Evolutionary conservation across 2,888 invertebrate genomes (phyloP).

Genomic region (Papilio elwesi): DNA sequence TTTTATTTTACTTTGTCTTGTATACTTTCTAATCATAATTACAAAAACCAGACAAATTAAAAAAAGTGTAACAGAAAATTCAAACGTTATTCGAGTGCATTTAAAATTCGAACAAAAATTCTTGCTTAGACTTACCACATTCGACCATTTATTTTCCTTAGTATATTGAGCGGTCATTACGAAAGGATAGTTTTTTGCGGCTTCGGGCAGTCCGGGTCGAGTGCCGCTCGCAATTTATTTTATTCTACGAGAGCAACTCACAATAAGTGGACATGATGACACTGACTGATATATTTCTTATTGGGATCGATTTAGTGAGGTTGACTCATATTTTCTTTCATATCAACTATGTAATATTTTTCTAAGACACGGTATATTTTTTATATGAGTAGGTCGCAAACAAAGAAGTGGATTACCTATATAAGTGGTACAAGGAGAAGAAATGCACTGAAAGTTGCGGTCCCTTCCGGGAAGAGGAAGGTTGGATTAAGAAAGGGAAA

Average conservation of each 20-base stretch:
- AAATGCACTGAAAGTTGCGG: too few species aligned
- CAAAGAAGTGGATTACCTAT: neutral
- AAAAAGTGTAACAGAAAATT: neutral
- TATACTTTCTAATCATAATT: too few species aligned
- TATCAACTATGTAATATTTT: conserved; percentile 7
- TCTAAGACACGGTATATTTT: neutral
- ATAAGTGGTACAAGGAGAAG: neutral
- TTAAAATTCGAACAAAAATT: conserved; percentile 6
- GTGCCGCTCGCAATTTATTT: conserved; percentile 68
- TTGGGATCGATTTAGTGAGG: conserved; percentile 30
- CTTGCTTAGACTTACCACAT: conserved; percentile 20
- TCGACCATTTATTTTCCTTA: conserved; percentile 34
- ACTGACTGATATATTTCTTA: conserved; percentile 54
- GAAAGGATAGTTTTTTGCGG: conserved; percentile 43
- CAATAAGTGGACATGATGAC: conserved; percentile 72
- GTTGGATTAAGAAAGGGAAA: too few species aligned
- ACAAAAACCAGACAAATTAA: neutral
- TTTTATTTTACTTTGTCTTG: too few species aligned
- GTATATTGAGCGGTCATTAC: conserved; percentile 39
- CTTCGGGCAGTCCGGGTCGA: conserved; percentile 44
- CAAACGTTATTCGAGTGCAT: conserved; percentile 3
- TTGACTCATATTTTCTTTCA: conserved; percentile 22
- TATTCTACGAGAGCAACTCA: conserved; percentile 65
- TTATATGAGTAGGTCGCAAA: neutral
- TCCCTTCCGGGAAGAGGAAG: too few species aligned